Evolutionary conservation across 37 sponge, comb jelly and placozoan species (phyloP).

Genomic region (Halisarca cf. caerulea): DNA sequence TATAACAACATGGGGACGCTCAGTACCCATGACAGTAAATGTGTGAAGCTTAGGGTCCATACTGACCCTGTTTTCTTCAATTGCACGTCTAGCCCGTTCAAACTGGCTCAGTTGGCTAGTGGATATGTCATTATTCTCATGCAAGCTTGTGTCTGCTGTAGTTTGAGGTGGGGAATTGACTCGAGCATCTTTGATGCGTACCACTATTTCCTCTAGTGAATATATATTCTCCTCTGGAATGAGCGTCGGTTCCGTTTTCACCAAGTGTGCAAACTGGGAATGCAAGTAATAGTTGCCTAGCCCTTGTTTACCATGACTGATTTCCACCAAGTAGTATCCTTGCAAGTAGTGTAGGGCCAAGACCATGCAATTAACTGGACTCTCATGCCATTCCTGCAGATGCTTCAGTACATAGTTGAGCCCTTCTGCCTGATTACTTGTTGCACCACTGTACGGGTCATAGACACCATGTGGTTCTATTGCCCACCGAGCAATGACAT

Average conservation of each 20-base stretch:
- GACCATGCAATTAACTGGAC: constrained; percentile 30
- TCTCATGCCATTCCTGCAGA: constrained; percentile 26
- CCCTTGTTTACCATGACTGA: constrained; percentile 31
- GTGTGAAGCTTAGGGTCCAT: constrained; percentile 13
- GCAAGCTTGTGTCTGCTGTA: not conserved
- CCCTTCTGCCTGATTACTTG: constrained; percentile 40
- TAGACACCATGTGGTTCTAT: constrained; percentile 25
- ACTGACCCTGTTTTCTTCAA: constrained; percentile 19
- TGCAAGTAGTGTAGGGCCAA: constrained; percentile 36
- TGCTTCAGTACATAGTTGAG: constrained; percentile 37
- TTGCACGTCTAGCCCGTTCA: constrained; percentile 2
- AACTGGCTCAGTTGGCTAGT: not conserved
- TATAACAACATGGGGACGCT: constrained; percentile 32
- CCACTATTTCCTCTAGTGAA: constrained; percentile 35
- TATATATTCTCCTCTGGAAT: constrained; percentile 4
- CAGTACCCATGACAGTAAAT: constrained; percentile 35
- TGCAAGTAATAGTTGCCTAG: constrained; percentile 28
- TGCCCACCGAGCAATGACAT: constrained; percentile 15
- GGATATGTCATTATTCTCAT: constrained; percentile 10
- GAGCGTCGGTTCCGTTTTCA: not conserved
- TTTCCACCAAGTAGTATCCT: constrained; percentile 32
- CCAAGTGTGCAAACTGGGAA: not conserved
- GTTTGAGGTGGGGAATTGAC: not conserved
- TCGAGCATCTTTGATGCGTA: not conserved
- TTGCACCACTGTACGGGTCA: constrained; percentile 24